Evolutionary conservation across 2,888 invertebrate genomes (phyloP).

Genomic region (Cantharis nigra): DNA sequence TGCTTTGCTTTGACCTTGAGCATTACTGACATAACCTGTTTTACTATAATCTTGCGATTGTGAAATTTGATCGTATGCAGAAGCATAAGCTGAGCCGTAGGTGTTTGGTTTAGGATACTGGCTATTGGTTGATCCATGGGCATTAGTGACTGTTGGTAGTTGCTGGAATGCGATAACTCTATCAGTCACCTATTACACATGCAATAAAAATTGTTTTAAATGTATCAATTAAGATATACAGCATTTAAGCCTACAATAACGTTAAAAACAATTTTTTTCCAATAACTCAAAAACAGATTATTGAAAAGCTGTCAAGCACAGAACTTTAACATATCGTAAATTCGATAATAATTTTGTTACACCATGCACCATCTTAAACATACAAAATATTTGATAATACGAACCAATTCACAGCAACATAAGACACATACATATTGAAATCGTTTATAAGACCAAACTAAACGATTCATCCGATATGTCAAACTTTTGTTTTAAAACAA

Average conservation of each 20-base stretch:
- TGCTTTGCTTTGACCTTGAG: constrained; percentile 56
- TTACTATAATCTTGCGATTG: constrained; percentile 60
- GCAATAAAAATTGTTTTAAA: constrained; percentile 19
- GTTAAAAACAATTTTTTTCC: constrained; percentile 6
- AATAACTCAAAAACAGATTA: background rate
- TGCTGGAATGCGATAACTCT: constrained; percentile 54
- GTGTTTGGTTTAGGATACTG: constrained; percentile 70
- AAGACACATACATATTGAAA: background rate
- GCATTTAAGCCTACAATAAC: constrained; percentile 1
- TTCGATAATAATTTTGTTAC: background rate
- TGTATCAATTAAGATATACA: constrained; percentile 2
- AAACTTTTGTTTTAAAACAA: background rate
- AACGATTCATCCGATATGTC: background rate
- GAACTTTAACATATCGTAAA: background rate
- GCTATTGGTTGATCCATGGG: constrained; percentile 68
- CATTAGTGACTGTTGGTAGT: constrained; percentile 75
- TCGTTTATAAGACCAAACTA: background rate
- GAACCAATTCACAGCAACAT: background rate
- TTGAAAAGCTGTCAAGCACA: background rate
- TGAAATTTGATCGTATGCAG: constrained; percentile 64
- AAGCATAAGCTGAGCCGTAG: constrained; percentile 65
- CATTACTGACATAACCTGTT: constrained; percentile 59
- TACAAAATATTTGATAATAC: background rate
- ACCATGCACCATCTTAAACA: background rate
- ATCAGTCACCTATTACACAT: constrained; percentile 28